Conservation (phyloP, 1,140 invertebrate genomes). For the Argopecten irradians region DNA sequence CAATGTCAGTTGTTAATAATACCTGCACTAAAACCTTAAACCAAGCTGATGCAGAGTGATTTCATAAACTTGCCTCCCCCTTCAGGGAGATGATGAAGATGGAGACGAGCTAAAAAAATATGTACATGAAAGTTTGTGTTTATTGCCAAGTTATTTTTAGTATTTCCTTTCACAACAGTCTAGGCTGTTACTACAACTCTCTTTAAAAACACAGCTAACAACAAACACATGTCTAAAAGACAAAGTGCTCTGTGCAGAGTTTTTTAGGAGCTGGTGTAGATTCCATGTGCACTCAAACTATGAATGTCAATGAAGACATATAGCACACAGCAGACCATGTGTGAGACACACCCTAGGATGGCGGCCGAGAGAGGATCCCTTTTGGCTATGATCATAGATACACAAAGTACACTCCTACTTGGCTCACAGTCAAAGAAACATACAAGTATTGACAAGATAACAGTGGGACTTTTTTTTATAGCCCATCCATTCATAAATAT, state of each 20-base stretch:
- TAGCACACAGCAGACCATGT: not conserved
- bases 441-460: not conserved
- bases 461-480: not conserved
- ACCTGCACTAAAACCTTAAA: too few species aligned
- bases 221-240: not conserved
- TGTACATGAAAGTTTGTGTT: too few species aligned
- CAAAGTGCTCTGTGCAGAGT: not conserved
- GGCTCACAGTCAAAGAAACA: not conserved
- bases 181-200: too few species aligned
- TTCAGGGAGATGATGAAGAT: too few species aligned
- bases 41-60: too few species aligned
- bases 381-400: not conserved
- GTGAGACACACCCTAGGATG: not conserved
- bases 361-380: not conserved
- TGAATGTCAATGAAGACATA: not conserved
- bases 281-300: not conserved
- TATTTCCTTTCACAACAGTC: too few species aligned
- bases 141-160: too few species aligned
- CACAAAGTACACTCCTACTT: not conserved
- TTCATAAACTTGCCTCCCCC: too few species aligned
- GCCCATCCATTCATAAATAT: not conserved
- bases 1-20: too few species aligned
- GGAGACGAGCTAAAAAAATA: too few species aligned
- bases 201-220: too few species aligned
- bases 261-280: not conserved